Base-by-base conservation (phyloP, 2,888 invertebrate species). In the Choristoneura rosaceana region DNA sequence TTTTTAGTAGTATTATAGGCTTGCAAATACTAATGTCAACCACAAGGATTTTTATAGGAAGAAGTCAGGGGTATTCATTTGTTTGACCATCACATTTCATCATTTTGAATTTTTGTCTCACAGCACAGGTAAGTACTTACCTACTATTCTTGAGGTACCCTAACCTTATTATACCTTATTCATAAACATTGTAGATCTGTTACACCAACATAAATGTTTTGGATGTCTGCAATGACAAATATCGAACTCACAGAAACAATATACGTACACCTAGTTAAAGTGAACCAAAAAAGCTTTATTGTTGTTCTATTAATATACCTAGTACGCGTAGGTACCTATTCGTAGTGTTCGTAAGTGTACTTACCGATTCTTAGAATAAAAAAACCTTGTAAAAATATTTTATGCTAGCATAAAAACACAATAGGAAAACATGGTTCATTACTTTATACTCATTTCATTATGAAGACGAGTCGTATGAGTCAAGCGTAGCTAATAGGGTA, bases 401-500 rank as follows among this genome's bases (percentile, higher is more conserved):
- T 47, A 47, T 52, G 15, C 52, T 17, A 52, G 17, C 52, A 52
- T 52, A 17, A 15, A 47, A 17, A 52, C 52, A 52, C 52, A 52
- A 52, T 52, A 52, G 52, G 15, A 17, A 52, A 52, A 52, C 17
- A 52, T 52, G 17, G 52, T 15, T 41, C 38, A 41, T 41, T 60
- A 60, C 60, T 15, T 60, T 15, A 41, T 60, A 41, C 60, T 60
- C 15, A 60, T n/a, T 59, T 60, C 15, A 60, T n/a, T 59, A 34
- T 38, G 60, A 38, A 41, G 15, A 60, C 60, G 38, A n/a, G 15
- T 41, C 15, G 14, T 60, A 15, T 41, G 25, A 15, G 38, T 17
- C 38, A 15, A 15, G 15, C 60, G 41, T 41, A 60, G 10, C 15
- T 45, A 62, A 25, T 43, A 8, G 43, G 15, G 62, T 25, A 45